A percentile compares a stretch with the other conserved stretches of the same genome.
Conservation (phyloP, 2,888 invertebrate species). For the Drosophila rellima region DNA sequence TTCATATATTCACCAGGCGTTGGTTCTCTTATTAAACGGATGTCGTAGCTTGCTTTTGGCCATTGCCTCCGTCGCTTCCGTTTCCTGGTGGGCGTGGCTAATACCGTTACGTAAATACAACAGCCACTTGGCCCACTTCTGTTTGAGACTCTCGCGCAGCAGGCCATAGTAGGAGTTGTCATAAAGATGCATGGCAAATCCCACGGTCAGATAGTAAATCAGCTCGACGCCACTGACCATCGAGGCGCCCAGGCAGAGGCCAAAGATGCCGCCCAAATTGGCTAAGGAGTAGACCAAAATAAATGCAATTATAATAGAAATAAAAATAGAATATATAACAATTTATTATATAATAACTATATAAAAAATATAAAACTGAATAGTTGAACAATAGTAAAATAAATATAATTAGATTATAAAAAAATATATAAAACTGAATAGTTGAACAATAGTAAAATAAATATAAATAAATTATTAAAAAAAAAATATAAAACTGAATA, state of each 20-base stretch:
- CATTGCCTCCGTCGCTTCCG: slow-evolving; percentile 1
- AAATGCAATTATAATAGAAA: neutral
- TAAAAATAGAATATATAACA: too few relatives aligned
- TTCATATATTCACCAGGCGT: slow-evolving; percentile 62
- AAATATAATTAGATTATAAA: too few relatives aligned
- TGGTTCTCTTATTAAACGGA: slow-evolving; percentile 51
- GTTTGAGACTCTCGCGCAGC: slow-evolving; percentile 36
- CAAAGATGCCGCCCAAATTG: slow-evolving; percentile 86
- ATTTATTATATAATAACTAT: too few relatives aligned
- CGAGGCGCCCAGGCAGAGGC: slow-evolving; percentile 86
- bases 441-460: too few relatives aligned
- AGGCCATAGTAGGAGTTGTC: slow-evolving; percentile 68
- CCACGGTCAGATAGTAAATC: slow-evolving; percentile 84
- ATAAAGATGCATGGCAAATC: slow-evolving; percentile 77
- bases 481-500: too few relatives aligned
- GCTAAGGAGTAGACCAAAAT: slow-evolving; percentile 69
- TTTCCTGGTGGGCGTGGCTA: slow-evolving; percentile 20
- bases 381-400: too few relatives aligned
- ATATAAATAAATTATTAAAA: too few relatives aligned
- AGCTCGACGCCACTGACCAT: slow-evolving; percentile 86
- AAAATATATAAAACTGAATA: too few relatives aligned
- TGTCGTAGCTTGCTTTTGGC: slow-evolving; percentile 44
- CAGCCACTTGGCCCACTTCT: slow-evolving; percentile 35
- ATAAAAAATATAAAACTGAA: too few relatives aligned
- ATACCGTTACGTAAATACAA: slow-evolving; percentile 54